phyloP scores from a whole-genome alignment of 2,888 invertebrate genomes.

The Kuschelorhynchus macadamiae region DNA sequence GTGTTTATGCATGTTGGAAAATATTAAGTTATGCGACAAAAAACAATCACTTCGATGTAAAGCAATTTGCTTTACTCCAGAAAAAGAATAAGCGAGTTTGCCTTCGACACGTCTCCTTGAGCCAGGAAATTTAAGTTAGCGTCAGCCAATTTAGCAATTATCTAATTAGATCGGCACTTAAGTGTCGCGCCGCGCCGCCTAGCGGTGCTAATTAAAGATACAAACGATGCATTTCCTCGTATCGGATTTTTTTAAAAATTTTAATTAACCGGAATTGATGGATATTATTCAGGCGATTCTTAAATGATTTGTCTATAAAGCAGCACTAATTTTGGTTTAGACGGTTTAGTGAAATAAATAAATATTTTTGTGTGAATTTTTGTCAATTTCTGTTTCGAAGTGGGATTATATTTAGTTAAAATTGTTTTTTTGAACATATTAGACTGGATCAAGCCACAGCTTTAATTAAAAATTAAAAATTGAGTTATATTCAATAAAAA shows the following conservation, averaged over 20 bases:
- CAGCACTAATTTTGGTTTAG: background rate
- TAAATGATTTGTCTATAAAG: background rate
- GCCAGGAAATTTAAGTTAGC: conserved; percentile 28
- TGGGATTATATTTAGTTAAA: too few species aligned
- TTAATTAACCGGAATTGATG: conserved; percentile 14
- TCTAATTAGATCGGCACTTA: conserved; percentile 28
- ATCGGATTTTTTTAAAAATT: conserved; percentile 28
- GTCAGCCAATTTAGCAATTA: conserved; percentile 34
- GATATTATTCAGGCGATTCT: conserved; percentile 14
- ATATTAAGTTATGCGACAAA: too few species aligned
- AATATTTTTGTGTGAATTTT: too few species aligned
- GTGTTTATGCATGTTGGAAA: too few species aligned
- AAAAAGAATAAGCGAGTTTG: background rate
- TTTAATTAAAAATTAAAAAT: too few species aligned
- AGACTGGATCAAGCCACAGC: too few species aligned
- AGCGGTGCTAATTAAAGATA: conserved; percentile 30
- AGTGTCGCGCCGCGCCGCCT: conserved; percentile 21
- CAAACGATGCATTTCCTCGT: conserved; percentile 34
- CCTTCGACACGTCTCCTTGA: conserved; percentile 6
- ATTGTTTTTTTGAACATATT: too few species aligned
- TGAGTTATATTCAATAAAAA: too few species aligned
- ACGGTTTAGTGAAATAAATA: too few species aligned
- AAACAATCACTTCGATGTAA: too few species aligned
- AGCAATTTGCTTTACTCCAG: too few species aligned
- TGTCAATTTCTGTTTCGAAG: too few species aligned